Base-by-base conservation (phyloP, 2,797 vertebrate genomes). In the Danio choprae region DNA sequence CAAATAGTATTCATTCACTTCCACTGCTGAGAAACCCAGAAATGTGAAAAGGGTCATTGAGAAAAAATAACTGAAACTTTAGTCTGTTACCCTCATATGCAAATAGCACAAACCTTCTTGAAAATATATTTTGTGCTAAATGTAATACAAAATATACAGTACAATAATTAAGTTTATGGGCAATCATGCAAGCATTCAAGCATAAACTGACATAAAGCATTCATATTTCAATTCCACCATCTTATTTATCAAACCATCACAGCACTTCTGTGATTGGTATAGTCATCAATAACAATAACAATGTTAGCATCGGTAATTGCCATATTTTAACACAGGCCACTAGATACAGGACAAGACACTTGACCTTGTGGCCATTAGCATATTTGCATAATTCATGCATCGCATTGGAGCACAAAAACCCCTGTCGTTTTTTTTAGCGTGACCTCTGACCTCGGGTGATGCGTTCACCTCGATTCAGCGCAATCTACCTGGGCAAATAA, bases 241-340 rank as follows among this genome's bases (percentile, higher is more conserved):
- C 29, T 29, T 29, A 29, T 29, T 29, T 29, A 3, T 29, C 29
- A 29, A 13, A 51, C 71, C 36, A 7, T 77, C 81, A 63, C 41
- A 1, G 20, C 7, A 11, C 77, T 79, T 44, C 67, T 41, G 55
- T 38, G 15, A 83, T 81, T 83, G 74, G 83, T 84, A 84, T 76
- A 72, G 63, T 80, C 81, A 87, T 91, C 89, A 77, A 88, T 89
- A 85, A 79, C 71, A 84, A 81, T 81, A 86, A 88, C 87, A 81
- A 78, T 78, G 86, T 84, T 86, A 80, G 74, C 81, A 77, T 87
- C 77, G 74, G 64, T 88, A 85, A 89, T 84, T 72, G 77, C 67
- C 64, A 77, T 77, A 79, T 85, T 85, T 83, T 81, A 86, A 84
- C 75, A 69, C n/a, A 18, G 48, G 59, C 75, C 77, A 69, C 22